Evolutionary conservation across 2,797 vertebrate genomes (phyloP), one percentile per base, ranked within the genome.

Genomic region (Rachycentron canadum): DNA sequence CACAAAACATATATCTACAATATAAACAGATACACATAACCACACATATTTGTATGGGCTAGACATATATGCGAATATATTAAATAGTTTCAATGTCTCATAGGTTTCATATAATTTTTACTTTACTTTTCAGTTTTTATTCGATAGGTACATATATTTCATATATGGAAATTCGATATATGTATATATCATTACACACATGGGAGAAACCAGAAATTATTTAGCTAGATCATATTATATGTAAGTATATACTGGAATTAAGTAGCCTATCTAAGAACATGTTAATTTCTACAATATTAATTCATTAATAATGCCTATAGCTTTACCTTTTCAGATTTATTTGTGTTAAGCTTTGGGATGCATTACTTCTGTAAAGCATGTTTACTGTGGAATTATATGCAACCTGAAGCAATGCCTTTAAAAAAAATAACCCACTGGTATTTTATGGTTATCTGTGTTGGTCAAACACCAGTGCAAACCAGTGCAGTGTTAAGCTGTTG

Each of bases 401-500:
- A 50, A 45, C 19, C 17, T 68, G 7, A 2, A 56, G 28, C n/a
- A 7, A 2, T 16, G 34, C 50, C 49, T 17, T 30, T 16, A 19
- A 6, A 4, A 41, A 28, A 56, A 52, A 30, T 9, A 1, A 0
- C 1, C 17, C 14, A 17, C 7, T 76, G n/a, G 38, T 26, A 69
- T 69, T 69, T 57, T 52, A 5, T 69, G 11, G 60, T 86, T 73
- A 36, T 73, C 40, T 28, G 56, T 62, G n/a, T 59, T 28, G 38
- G 73, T 76, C 63, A 76, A 73, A 77, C 0, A 34, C 30, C 45
- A 41, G 14, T 7, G 3, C 49, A 56, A 34, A 47, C 30, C 77
- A 66, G 57, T n/a, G n/a, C n/a, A n/a, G n/a, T n/a, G n/a, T 69
- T n/a, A 19, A 32, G 45, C 57, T 75, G 57, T 77, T 85, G 47